Evolutionary conservation across 2,113 vertebrate genomes (phyloP).

Genomic region (Ranitomeya variabilis): DNA sequence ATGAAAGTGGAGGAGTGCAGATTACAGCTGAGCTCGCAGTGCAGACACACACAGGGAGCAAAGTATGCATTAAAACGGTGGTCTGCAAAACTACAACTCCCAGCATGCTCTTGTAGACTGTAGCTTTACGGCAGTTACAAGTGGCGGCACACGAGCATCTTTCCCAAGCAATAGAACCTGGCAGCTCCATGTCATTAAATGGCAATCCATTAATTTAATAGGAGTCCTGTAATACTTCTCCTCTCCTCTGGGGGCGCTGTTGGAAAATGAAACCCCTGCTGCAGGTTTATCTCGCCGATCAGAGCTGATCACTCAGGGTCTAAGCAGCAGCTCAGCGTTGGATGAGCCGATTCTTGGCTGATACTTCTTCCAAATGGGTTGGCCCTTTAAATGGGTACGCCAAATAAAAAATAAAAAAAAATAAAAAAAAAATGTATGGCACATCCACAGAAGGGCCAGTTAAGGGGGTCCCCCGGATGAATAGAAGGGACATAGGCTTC

Average conservation of each 20-base stretch:
- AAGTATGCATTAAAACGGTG: neutral
- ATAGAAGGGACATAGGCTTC: too few relatives aligned
- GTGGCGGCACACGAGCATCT: neutral
- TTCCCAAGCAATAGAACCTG: too few relatives aligned
- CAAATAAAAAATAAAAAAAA: too few relatives aligned
- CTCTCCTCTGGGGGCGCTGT: neutral
- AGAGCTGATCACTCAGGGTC: neutral
- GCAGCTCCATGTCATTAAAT: neutral
- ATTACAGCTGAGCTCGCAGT: neutral
- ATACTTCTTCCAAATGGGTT: too few relatives aligned
- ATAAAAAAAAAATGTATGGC: too few relatives aligned
- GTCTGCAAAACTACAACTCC: neutral
- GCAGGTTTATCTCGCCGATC: neutral
- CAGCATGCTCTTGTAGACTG: neutral
- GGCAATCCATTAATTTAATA: neutral
- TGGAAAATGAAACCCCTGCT: neutral
- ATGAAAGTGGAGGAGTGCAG: conserved; percentile 45
- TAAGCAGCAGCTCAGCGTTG: neutral
- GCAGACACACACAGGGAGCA: neutral
- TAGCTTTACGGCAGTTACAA: neutral
- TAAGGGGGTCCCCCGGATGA: too few relatives aligned
- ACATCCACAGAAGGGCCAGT: too few relatives aligned
- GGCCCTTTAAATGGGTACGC: too few relatives aligned
- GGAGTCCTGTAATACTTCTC: too few relatives aligned
- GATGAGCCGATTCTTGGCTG: too few relatives aligned